A percentile compares a stretch with the other conserved stretches of the same genome.
Conservation (phyloP, 2,888 invertebrate genomes). For the Timandra comae region DNA sequence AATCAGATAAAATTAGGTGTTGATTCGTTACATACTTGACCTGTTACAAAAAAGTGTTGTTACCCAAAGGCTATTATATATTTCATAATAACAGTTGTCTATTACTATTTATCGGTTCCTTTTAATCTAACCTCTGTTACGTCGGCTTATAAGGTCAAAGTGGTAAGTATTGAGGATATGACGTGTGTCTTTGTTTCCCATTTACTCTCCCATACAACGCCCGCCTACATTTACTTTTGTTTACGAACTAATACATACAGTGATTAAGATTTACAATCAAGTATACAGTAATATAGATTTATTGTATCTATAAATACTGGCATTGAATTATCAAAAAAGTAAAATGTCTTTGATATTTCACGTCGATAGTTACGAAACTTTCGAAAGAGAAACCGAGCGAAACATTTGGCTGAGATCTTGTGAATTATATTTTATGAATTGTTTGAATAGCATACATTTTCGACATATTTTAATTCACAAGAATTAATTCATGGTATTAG, state of each 20-base stretch:
- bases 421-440: too few relatives aligned
- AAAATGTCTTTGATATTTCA: slow-evolving; percentile 21
- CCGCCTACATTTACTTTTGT: slow-evolving; percentile 71
- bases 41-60: too few relatives aligned
- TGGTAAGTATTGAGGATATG: slow-evolving; percentile 30
- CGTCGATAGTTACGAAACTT: slow-evolving; percentile 46
- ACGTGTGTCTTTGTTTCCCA: slow-evolving; percentile 45
- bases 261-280: slow-evolving; percentile 19
- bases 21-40: too few relatives aligned
- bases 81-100: too few relatives aligned
- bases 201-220: slow-evolving; percentile 45
- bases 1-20: too few relatives aligned
- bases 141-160: slow-evolving; percentile 32
- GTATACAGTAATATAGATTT: slow-evolving; percentile 21
- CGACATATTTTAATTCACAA: too few relatives aligned
- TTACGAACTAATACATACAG: slow-evolving; percentile 30
- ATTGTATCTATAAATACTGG: slow-evolving; percentile 12
- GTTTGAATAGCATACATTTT: too few relatives aligned
- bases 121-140: slow-evolving; percentile 24
- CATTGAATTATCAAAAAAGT: slow-evolving; percentile 14
- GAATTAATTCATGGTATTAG: too few relatives aligned
- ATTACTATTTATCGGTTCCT: slow-evolving; percentile 8
- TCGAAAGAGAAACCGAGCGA: slow-evolving; percentile 47
- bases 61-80: too few relatives aligned
- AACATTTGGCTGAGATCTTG: slow-evolving; percentile 13